A percentile compares a stretch with the other conserved stretches of the same genome.
Conservation (phyloP, 2,797 vertebrate species). For the Semotilus atromaculatus region DNA sequence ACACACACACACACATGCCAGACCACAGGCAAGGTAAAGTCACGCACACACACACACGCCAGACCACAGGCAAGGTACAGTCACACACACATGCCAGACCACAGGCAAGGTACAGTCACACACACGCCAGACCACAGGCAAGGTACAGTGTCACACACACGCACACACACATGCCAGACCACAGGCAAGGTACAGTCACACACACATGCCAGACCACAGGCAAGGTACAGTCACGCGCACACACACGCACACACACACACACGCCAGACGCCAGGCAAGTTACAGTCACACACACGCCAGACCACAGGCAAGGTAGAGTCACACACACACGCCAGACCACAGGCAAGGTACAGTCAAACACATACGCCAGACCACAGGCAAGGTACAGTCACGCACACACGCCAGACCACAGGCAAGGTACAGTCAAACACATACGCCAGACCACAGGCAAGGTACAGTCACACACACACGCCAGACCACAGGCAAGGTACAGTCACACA, state of each 20-base stretch:
- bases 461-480: constrained; percentile 83
- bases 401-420: no score
- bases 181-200: no score
- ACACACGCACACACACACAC: no score
- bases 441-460: constrained; percentile 91
- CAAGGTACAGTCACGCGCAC: constrained; percentile 84
- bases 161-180: no score
- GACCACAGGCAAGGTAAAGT: constrained; percentile 93
- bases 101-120: no score
- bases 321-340: no score
- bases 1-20: constrained; percentile 69
- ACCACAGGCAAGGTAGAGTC: constrained; percentile 92
- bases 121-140: constrained; percentile 90
- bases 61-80: constrained; percentile 94
- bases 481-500: constrained; percentile 83
- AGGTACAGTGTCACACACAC: constrained; percentile 75
- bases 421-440: constrained; percentile 77
- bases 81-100: no score
- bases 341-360: no score
- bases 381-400: constrained; percentile 73
- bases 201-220: constrained; percentile 87
- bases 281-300: constrained; percentile 77
- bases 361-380: constrained; percentile 90
- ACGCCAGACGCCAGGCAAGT: no score
- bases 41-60: constrained; percentile 63